These are phyloP conservation scores for Rhingia rostrata DNA, from an alignment of 2,888 invertebrate genomes.

Conservation along the genomic window DNA sequence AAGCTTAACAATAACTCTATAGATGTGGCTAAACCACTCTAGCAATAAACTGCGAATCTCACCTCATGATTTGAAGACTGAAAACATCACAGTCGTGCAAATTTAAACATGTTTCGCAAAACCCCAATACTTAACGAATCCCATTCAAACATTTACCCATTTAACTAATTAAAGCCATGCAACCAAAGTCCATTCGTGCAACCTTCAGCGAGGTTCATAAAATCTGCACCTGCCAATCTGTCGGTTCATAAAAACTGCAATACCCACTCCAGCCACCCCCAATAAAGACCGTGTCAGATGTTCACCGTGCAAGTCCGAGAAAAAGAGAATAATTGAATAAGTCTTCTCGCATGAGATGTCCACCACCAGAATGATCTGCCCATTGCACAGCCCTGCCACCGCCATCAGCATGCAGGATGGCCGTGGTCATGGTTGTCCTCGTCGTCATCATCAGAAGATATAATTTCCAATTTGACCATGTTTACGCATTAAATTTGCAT, in stretches of 20 bases:
- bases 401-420: neutral
- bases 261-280: conserved; percentile 12
- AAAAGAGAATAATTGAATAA: conserved; percentile 68
- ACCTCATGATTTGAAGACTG: too few species aligned
- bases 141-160: too few species aligned
- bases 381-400: neutral
- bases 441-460: conserved; percentile 76
- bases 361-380: neutral
- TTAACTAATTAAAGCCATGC: too few species aligned
- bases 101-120: too few species aligned
- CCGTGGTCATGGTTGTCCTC: neutral
- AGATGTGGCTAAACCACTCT: too few species aligned
- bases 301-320: conserved; percentile 10
- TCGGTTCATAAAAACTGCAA: conserved; percentile 49
- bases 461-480: conserved; percentile 83
- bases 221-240: conserved; percentile 56
- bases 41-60: too few species aligned
- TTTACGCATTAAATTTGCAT: conserved; percentile 83
- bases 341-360: conserved; percentile 39
- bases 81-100: too few species aligned
- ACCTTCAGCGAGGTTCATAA: conserved; percentile 15
- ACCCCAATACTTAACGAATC: too few species aligned
- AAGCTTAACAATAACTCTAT: too few species aligned
- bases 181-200: too few species aligned
- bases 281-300: conserved; percentile 8